Evolutionary conservation across 2,113 vertebrate genomes (phyloP), one percentile per base, ranked within the genome.

Genomic region (Pyxicephalus adspersus): DNA sequence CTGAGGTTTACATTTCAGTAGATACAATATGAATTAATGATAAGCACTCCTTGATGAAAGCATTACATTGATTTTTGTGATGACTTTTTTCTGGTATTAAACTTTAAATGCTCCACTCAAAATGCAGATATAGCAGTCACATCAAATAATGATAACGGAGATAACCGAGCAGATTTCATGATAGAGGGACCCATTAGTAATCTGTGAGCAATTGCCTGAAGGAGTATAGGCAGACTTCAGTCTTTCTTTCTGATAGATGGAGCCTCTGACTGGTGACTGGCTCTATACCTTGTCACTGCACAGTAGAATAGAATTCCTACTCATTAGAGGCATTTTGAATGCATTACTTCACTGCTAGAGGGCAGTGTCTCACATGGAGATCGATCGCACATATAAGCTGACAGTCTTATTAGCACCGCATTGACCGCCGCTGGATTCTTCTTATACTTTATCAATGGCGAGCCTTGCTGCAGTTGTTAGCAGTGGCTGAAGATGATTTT

Each of bases 301-400:
- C 15, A 13, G 38, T 45, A 13, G 38, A 45, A 45, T 11, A 13
- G 1, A 45, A 45, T n/a, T 26, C 19, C 6, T 70, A 4, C 67
- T 70, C 67, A 70, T 70, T 70, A 70, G 45, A 3, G 52, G 67
- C 26, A 52, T 54, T 52, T 70, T 57, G 57, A 31, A 55, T 73
- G 52, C 52, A 73, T 34, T 57, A 23, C 8, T 73, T 57, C 70
- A 54, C 70, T 73, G 52, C 52, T 73, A 57, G 51, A 73, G 52
- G 52, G 70, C 70, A 73, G 70, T 34, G 9, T 31, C 70, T 58
- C 70, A 34, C 52, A 58, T 73, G 70, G 51, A 57, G 52, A 73
- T 73, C 52, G 26, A 57, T 73, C 52, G 17, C 13, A 31, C 57
- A 20, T 26, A 73, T 73, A n/a, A 19, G 28, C 19, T 22, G 51